These are phyloP conservation scores for Heliocidaris erythrogramma DNA, from an alignment of 35 echinoderm and acorn worm genomes.

Conservation along the genomic window DNA sequence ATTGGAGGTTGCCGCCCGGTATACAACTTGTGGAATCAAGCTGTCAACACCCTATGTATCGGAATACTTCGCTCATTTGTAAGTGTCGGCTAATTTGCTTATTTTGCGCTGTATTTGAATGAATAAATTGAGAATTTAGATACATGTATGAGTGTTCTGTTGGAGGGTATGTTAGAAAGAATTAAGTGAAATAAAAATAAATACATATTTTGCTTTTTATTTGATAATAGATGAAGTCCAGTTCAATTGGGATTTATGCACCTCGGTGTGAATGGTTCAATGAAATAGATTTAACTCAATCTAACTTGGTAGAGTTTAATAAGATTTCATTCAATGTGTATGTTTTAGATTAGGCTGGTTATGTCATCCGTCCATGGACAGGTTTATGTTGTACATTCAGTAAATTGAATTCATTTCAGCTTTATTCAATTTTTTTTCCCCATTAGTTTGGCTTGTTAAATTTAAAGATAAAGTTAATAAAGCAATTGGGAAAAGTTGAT, in stretches of 20 bases:
- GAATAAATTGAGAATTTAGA: background rate
- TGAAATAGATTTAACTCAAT: too few relatives aligned
- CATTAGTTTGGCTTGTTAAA: too few relatives aligned
- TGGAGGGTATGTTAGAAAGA: background rate
- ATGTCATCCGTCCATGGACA: too few relatives aligned
- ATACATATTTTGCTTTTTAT: background rate
- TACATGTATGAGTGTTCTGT: background rate
- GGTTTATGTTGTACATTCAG: too few relatives aligned
- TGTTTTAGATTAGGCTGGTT: too few relatives aligned
- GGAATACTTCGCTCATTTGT: conserved; percentile 85
- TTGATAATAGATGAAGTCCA: background rate
- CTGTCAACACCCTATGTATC: conserved; percentile 74
- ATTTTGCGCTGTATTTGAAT: background rate
- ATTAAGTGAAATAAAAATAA: background rate
- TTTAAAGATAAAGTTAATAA: too few relatives aligned
- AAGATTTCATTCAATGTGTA: too few relatives aligned
- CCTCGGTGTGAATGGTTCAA: too few relatives aligned
- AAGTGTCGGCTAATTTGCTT: conserved; percentile 22
- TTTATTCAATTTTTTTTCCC: too few relatives aligned
- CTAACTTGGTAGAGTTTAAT: too few relatives aligned
- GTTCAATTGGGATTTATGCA: background rate
- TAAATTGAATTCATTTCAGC: too few relatives aligned
- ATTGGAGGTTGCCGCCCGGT: conserved; percentile 83
- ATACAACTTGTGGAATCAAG: conserved; percentile 77
- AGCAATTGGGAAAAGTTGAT: too few relatives aligned